Evolutionary conservation across 1,140 invertebrate genomes (phyloP).

Genomic region (Bemisia tabaci): DNA sequence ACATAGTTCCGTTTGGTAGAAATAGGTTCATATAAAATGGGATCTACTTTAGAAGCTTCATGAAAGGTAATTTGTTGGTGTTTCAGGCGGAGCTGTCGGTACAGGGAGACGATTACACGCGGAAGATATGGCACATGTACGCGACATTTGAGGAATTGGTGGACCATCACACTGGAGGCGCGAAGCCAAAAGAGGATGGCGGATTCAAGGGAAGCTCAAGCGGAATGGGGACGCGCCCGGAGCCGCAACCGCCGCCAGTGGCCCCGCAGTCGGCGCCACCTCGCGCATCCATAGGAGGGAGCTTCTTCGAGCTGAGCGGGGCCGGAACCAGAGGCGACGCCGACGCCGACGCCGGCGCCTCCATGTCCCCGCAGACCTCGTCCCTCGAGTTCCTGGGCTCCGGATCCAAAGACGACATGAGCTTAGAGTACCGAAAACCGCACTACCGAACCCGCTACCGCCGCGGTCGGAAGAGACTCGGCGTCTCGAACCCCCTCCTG

Average conservation of each 20-base stretch:
- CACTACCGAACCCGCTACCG: constrained; percentile 18
- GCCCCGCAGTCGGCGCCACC: background rate
- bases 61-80: too few species aligned
- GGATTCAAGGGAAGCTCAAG: background rate
- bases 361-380: background rate
- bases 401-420: constrained; percentile 17
- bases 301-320: background rate
- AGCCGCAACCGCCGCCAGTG: background rate
- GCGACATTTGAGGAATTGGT: constrained; percentile 31
- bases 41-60: too few species aligned
- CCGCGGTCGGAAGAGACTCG: constrained; percentile 17
- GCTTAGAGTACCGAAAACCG: constrained; percentile 12
- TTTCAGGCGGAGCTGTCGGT: constrained; percentile 28
- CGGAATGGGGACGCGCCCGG: background rate
- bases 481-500: constrained; percentile 27
- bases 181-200: background rate
- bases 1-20: too few species aligned
- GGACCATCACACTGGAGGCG: constrained; percentile 19
- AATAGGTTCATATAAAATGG: too few species aligned
- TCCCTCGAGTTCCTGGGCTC: background rate
- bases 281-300: background rate
- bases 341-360: background rate
- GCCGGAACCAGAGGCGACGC: too few species aligned
- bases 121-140: constrained; percentile 32
- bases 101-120: constrained; percentile 30